A percentile compares a stretch with the other conserved stretches of the same genome.
Conservation (phyloP, 2,797 vertebrate genomes). For the Myripristis jacobus region DNA sequence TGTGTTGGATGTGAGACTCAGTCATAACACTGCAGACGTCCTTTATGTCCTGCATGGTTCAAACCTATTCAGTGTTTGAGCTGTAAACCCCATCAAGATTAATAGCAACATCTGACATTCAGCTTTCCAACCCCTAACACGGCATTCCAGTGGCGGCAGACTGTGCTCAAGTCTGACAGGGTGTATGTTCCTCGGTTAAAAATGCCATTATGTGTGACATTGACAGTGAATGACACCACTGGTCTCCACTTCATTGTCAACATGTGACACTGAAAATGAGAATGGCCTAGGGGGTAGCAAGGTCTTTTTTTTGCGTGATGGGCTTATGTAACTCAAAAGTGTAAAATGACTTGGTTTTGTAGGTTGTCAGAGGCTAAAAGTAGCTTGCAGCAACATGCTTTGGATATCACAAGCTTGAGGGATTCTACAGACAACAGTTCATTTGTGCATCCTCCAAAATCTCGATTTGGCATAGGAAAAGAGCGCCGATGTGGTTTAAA, state of each 20-base stretch:
- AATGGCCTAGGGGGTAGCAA: slow-evolving; percentile 7
- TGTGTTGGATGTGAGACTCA: neutral
- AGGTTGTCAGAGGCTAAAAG: neutral
- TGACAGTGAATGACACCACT: slow-evolving; percentile 1
- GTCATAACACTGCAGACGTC: too few species aligned
- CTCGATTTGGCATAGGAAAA: neutral
- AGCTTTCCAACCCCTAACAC: neutral
- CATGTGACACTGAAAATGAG: neutral
- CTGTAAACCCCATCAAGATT: too few species aligned
- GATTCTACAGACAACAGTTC: neutral
- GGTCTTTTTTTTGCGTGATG: slow-evolving; percentile 19
- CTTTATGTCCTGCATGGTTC: too few species aligned
- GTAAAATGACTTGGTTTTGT: neutral
- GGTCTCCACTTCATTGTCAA: neutral
- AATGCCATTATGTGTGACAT: neutral
- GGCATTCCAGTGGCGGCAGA: neutral
- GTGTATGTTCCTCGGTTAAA: neutral
- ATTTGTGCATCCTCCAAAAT: neutral
- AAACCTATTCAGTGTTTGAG: too few species aligned
- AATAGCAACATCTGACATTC: neutral
- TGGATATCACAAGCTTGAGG: neutral
- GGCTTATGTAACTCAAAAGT: slow-evolving; percentile 6
- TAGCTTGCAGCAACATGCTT: neutral
- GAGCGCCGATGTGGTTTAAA: neutral
- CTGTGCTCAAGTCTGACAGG: too few species aligned